Base-by-base conservation (phyloP, 2,888 invertebrate genomes). In the Oconnorella tubifera region DNA sequence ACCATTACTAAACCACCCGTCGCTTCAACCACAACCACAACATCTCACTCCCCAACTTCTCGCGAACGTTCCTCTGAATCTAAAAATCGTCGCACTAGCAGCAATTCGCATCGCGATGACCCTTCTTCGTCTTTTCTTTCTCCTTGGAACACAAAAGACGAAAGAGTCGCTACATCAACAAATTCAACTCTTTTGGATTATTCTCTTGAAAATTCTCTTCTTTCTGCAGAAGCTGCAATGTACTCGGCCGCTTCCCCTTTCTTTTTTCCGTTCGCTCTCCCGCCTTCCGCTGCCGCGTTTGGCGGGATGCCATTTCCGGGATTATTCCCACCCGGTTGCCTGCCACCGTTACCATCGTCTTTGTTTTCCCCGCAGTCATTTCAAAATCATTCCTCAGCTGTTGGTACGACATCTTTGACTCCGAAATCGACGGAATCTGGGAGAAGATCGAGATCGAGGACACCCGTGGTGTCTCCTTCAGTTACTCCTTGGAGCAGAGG, bases 211-310 rank as follows among this genome's bases (percentile, higher is more conserved):
- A 50, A 50, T 50, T 60, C 60, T 51, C 50, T 60, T 10, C 6
- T 66, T 6, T 53, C 62, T 3, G 40, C 48, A 1, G 64, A 64
- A 23, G 51, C 64, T 6, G 59, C 64, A 28, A 14, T 64, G 14
- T 64, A 64, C 55, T 64, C 64, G 2, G 56, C 63, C n/a, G 53
- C 53, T 10, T 10, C 53, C 25, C 53, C 67, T 25, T 62, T 61
- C 25, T 68, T 67, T 48, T 67, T 68, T 50, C 68, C 68, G 2
- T 68, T 68, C 28, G 66, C 62, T 1, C 49, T 53, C 14, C 51
- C 31, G 27, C 49, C 56, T n/a, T 33, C 31, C 28, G 57, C 58
- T 19, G 48, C 62, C 23, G 32, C 40, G 59, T 51, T 31, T 28
- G 62, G 50, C 40, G 64, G 56, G 51, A 29, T 63, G 50, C 51